Evolutionary conservation across 2,113 vertebrate species (phyloP).

Genomic region (Hylia prasina): DNA sequence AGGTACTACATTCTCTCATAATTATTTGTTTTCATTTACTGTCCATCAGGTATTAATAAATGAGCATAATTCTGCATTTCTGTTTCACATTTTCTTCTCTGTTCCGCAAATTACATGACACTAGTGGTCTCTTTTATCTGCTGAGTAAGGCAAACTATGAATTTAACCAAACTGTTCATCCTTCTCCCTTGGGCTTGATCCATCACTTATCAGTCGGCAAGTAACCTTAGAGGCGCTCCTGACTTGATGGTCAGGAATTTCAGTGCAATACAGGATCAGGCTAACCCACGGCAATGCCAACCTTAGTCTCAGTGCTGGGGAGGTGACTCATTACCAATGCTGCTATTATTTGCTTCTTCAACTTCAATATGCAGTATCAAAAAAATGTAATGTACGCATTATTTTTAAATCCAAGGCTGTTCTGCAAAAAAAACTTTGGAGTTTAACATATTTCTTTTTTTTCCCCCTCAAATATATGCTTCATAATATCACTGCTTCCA

Average conservation of each 20-base stretch:
- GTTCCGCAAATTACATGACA: neutral
- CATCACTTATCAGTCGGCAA: fast-evolving
- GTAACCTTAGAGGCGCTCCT: neutral
- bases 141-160: neutral
- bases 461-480: neutral
- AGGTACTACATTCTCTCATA: neutral
- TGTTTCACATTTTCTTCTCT: neutral
- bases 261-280: neutral
- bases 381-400: neutral
- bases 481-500: neutral
- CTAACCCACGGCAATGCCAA: fast-evolving
- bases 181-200: neutral
- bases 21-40: neutral
- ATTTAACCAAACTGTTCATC: neutral
- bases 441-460: neutral
- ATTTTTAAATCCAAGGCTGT: neutral
- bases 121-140: neutral
- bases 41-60: neutral
- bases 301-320: too few species aligned
- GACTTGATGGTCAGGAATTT: neutral
- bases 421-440: neutral
- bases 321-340: fast-evolving
- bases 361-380: neutral
- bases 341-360: neutral
- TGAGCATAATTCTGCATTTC: neutral